Evolutionary conservation across 2,113 vertebrate species (phyloP), one percentile per base, ranked within the genome.

Genomic region (Orientallactaga bullata): DNA sequence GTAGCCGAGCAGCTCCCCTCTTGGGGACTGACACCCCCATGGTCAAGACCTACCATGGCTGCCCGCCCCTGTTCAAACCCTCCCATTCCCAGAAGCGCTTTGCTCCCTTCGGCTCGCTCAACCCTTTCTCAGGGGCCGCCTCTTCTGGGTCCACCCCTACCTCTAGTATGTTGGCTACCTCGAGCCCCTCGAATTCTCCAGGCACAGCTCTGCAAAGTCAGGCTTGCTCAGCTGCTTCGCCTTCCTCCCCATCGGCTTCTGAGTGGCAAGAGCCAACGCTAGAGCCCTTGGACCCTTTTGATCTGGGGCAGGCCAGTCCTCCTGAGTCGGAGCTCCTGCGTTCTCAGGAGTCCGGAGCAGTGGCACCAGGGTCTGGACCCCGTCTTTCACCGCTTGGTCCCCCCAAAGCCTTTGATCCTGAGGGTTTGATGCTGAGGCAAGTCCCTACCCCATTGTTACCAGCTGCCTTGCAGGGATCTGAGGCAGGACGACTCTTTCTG

Each of bases 71-170:
- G 82, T 98, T 99, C 79, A 98, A 99, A 80, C 97, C 99, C 2
- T 98, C 98, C 0, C 98, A 98, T 6, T 95, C 98, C 3, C 99
- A 99, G 94, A 99, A 99, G 96, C 98, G 99, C n/a, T 99, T 99
- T 0, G 99, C 99, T 8, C 99, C 99, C 0, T 99, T 99, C 0
- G 99, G 99, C 2, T 99, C 99, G 0, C 98, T 99, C 90, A 99
- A 99, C 97, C 99, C 99, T 77, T 99, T 99, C 18, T 96, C 99
- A 2, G 98, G 32, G 0, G 93, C 96, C 10, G 76, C 96, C 13
- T 94, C 96, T 51, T 87, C 95, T 10, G 97, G 86, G 72, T 91
- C 97, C 47, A 81, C 63, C 6, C 3, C 86, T 73, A 65, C 71
- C 47, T 72, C 97, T 16, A 98, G 98, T 85, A 97, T 98, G 0